Percentiles rank a stretch among this genome's conserved stretches.
Evolutionary conservation across 2,888 invertebrate species (phyloP).

Genomic region (Tachystola acroxantha): DNA sequence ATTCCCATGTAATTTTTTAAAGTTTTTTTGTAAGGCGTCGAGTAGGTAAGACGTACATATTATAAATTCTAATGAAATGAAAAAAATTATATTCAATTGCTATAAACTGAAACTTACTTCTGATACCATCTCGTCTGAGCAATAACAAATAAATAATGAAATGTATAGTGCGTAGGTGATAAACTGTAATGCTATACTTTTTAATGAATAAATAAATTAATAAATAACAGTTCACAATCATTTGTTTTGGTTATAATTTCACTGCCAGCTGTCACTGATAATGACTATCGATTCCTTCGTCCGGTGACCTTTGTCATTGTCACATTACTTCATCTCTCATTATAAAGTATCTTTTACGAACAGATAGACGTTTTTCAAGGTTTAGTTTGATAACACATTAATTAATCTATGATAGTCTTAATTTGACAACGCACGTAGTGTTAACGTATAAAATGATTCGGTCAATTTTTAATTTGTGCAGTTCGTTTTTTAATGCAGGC

Average conservation of each 20-base stretch:
- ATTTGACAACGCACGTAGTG: conserved; percentile 1
- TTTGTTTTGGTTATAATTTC: conserved; percentile 1
- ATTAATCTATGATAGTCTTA: neutral
- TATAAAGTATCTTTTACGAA: neutral
- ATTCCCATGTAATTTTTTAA: too few species aligned
- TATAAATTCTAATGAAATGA: too few species aligned
- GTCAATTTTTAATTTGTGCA: conserved; percentile 27
- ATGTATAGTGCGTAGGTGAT: too few species aligned
- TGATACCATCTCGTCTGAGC: too few species aligned
- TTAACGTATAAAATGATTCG: conserved; percentile 30
- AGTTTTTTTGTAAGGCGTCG: too few species aligned
- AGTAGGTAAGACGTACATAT: too few species aligned
- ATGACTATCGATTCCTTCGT: neutral
- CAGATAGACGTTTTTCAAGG: neutral
- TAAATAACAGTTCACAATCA: neutral
- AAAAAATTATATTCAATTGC: too few species aligned
- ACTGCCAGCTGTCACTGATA: neutral
- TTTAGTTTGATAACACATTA: neutral
- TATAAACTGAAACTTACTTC: too few species aligned
- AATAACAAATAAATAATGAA: too few species aligned
- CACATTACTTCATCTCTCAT: neutral
- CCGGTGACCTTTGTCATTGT: neutral
- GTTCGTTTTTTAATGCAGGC: conserved; percentile 41
- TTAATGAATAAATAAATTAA: too few species aligned
- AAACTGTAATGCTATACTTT: too few species aligned